Evolutionary conservation across 2,113 vertebrate species (phyloP).

Genomic region (Pontoporia blainvillei): DNA sequence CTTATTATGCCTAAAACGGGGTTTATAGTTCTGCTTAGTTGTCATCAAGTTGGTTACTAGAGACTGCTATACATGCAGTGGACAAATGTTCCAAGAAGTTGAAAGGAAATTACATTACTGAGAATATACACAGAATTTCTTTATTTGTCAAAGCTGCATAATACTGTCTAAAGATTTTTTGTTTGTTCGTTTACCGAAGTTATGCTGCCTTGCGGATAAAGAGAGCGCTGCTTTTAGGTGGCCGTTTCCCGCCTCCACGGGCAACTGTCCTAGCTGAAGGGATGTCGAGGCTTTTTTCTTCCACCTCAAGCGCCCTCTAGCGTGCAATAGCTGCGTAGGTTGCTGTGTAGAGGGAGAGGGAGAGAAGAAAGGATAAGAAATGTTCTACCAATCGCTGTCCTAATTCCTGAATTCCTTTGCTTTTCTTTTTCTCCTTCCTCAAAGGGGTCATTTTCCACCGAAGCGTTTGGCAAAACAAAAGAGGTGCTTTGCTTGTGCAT

Average conservation of each 20-base stretch:
- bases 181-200: slow-evolving; percentile 23
- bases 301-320: slow-evolving; percentile 94
- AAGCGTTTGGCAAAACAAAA: slow-evolving; percentile 45
- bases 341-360: slow-evolving; percentile 45
- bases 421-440: slow-evolving; percentile 33
- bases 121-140: neutral
- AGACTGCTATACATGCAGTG: neutral
- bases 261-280: neutral
- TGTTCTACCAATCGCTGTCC: slow-evolving; percentile 18
- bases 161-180: neutral
- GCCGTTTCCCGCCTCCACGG: slow-evolving; percentile 8
- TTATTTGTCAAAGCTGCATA: slow-evolving; percentile 29
- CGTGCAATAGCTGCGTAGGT: slow-evolving; percentile 82
- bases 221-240: slow-evolving; percentile 18
- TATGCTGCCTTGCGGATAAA: slow-evolving; percentile 7
- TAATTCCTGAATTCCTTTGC: slow-evolving; percentile 38
- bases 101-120: slow-evolving; percentile 30
- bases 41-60: slow-evolving; percentile 46
- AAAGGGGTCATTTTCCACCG: slow-evolving; percentile 44
- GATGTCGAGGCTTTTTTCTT: slow-evolving; percentile 70
- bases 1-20: slow-evolving; percentile 15
- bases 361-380: slow-evolving; percentile 19
- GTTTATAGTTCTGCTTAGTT: slow-evolving; percentile 68
- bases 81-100: slow-evolving; percentile 11
- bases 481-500: slow-evolving; percentile 32